These are phyloP conservation scores for Oscheius sp. DNA, from an alignment of 2,888 invertebrate genomes.

Conservation along the genomic window DNA sequence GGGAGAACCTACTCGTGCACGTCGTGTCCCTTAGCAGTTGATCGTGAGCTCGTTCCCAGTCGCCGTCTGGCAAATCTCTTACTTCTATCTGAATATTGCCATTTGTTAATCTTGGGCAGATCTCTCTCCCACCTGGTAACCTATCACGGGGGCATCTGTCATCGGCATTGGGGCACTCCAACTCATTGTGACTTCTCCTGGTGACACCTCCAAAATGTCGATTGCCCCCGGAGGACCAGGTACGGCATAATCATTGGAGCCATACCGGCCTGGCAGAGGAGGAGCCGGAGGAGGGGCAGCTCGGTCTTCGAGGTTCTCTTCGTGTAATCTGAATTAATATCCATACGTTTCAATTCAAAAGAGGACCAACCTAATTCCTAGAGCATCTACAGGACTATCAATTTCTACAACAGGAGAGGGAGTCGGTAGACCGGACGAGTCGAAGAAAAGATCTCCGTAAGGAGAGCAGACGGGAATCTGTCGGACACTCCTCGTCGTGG, in stretches of 20 bases:
- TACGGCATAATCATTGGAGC: slow-evolving; percentile 5
- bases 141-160: slow-evolving; percentile 60
- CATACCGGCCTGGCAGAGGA: slow-evolving; percentile 38
- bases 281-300: slow-evolving; percentile 58
- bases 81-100: slow-evolving; percentile 61
- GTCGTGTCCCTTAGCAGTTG: slow-evolving; percentile 66
- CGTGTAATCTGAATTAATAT: slow-evolving; percentile 39
- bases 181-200: slow-evolving; percentile 66
- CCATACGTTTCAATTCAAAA: background rate
- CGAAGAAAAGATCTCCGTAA: slow-evolving; percentile 70
- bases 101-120: too few species aligned
- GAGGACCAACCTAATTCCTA: slow-evolving; percentile 35
- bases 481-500: slow-evolving; percentile 71
- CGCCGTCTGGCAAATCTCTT: slow-evolving; percentile 64
- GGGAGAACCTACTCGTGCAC: slow-evolving; percentile 58
- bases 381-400: slow-evolving; percentile 31
- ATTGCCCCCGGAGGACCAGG: slow-evolving; percentile 65
- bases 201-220: slow-evolving; percentile 61
- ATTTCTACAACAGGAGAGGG: slow-evolving; percentile 50
- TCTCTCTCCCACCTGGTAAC: slow-evolving; percentile 58
- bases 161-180: slow-evolving; percentile 67
- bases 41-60: slow-evolving; percentile 70
- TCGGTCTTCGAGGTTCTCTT: slow-evolving; percentile 42
- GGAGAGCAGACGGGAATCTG: slow-evolving; percentile 70
- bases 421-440: slow-evolving; percentile 63